phyloP scores from a whole-genome alignment of 2,797 vertebrate genomes.

The Eospalax fontanierii region DNA sequence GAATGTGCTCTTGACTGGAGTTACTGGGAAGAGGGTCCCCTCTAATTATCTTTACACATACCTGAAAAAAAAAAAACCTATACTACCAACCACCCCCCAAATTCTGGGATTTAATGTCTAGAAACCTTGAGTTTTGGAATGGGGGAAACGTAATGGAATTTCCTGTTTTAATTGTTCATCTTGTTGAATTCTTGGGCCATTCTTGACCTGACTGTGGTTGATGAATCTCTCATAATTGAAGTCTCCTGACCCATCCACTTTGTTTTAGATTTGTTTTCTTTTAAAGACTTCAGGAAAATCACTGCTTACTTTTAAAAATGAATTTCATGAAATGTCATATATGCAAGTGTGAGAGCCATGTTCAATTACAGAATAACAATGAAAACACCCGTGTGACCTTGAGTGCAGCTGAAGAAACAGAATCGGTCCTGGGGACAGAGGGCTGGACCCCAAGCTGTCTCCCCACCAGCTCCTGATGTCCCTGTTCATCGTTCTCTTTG shows the following conservation, averaged over 20 bases:
- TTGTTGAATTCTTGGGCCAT: constrained; percentile 24
- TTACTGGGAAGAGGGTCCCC: not conserved
- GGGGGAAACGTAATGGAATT: constrained; percentile 60
- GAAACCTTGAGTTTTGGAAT: not conserved
- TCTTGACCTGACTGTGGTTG: not conserved
- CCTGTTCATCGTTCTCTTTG: not conserved
- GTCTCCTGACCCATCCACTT: not conserved
- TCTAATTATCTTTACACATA: not conserved
- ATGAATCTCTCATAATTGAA: constrained; percentile 13
- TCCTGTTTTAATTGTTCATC: constrained; percentile 72
- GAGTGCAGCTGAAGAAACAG: not conserved
- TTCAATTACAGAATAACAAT: not conserved
- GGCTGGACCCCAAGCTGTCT: too few species aligned
- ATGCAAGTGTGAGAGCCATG: not conserved
- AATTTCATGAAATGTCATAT: not conserved
- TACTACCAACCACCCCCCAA: not conserved
- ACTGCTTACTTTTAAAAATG: not conserved
- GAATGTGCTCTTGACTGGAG: not conserved
- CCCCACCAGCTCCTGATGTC: not conserved
- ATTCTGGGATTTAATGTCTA: not conserved
- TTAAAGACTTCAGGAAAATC: constrained; percentile 51
- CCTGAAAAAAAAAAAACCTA: constrained; percentile 22
- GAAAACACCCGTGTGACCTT: not conserved
- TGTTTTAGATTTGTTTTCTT: constrained; percentile 17
- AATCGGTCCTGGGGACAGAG: not conserved